These are phyloP conservation scores for Puma concolor DNA, from an alignment of 2,113 vertebrate genomes.

Conservation along the genomic window DNA sequence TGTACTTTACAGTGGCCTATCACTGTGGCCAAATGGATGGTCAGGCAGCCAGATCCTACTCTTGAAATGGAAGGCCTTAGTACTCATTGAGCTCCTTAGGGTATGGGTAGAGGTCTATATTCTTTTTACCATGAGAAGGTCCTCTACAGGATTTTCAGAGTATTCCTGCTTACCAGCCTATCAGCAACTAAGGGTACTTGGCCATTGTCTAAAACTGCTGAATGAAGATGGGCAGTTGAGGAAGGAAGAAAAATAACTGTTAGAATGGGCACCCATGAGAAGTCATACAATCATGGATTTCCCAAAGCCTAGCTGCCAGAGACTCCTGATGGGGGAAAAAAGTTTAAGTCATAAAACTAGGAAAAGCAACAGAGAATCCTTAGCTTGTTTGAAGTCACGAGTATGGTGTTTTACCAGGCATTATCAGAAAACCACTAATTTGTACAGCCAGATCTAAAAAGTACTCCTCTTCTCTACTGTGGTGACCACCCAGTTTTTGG, in stretches of 20 bases:
- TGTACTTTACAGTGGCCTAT: neutral
- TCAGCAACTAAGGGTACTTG: neutral
- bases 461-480: neutral
- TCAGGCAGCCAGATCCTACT: neutral
- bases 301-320: neutral
- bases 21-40: neutral
- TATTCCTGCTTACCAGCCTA: neutral
- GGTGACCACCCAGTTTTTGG: neutral
- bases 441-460: neutral
- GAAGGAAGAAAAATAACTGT: neutral
- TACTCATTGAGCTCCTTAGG: neutral
- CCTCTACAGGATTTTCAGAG: neutral
- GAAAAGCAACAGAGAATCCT: neutral
- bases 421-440: neutral
- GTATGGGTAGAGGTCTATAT: neutral
- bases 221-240: neutral
- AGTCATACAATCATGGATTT: neutral
- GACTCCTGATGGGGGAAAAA: neutral
- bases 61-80: neutral
- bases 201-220: neutral
- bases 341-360: fast-evolving
- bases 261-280: neutral
- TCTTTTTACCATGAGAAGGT: neutral
- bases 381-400: neutral
- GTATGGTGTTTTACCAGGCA: neutral